phyloP scores from a whole-genome alignment of 2,888 invertebrate genomes.

The Chrysina gloriosa region DNA sequence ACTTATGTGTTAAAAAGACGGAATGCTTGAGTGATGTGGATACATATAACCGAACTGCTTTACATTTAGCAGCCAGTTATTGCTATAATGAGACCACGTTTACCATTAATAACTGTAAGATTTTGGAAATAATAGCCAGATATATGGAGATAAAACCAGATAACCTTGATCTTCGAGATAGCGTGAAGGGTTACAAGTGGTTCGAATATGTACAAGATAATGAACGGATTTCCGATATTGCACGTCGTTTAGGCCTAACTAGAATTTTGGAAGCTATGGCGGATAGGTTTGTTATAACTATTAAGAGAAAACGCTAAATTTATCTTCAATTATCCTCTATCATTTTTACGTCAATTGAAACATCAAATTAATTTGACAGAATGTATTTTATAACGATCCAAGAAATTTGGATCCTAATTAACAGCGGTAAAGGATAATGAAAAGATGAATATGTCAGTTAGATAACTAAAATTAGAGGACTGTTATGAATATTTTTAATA shows the following conservation, averaged over 20 bases:
- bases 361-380: too few relatives aligned
- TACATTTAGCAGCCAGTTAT: constrained; percentile 13
- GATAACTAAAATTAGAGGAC: too few relatives aligned
- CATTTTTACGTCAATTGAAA: too few relatives aligned
- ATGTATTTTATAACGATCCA: too few relatives aligned
- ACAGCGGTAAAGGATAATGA: too few relatives aligned
- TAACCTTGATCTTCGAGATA: not conserved
- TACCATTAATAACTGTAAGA: not conserved
- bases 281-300: not conserved
- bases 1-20: not conserved
- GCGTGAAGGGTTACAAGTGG: not conserved
- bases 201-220: not conserved
- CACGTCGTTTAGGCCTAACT: not conserved
- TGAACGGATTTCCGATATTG: not conserved
- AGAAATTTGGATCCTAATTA: too few relatives aligned
- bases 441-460: too few relatives aligned
- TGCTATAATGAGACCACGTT: not conserved
- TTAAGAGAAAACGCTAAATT: not conserved
- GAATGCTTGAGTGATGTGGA: not conserved
- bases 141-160: not conserved
- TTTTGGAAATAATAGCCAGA: not conserved
- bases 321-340: too few relatives aligned
- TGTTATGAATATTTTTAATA: too few relatives aligned
- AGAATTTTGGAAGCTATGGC: not conserved
- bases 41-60: not conserved